A percentile compares a stretch with the other conserved stretches of the same genome.
These are phyloP conservation scores for Drosophila robusta DNA, from an alignment of 2,888 invertebrate genomes.

Conservation along the genomic window DNA sequence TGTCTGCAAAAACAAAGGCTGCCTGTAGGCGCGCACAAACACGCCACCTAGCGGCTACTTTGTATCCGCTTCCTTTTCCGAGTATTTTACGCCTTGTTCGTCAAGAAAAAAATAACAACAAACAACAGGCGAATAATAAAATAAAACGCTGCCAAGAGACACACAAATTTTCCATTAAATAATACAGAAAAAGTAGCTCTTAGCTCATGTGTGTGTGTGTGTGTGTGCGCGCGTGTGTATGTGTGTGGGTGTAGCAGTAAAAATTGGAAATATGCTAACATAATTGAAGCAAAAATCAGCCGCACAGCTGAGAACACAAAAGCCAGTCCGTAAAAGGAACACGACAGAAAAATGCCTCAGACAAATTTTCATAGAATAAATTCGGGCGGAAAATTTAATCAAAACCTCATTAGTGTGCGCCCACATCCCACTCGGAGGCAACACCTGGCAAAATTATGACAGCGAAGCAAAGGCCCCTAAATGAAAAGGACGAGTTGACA, in stretches of 20 bases:
- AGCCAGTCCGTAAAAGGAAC: slow-evolving; percentile 34
- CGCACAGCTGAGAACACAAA: slow-evolving; percentile 29
- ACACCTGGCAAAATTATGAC: slow-evolving; percentile 49
- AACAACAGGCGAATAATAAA: slow-evolving; percentile 3
- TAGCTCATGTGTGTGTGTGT: slow-evolving; percentile 4
- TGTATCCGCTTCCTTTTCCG: slow-evolving; percentile 22
- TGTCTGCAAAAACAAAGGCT: slow-evolving; percentile 41
- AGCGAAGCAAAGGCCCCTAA: slow-evolving; percentile 15
- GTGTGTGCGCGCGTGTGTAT: slow-evolving; percentile 5
- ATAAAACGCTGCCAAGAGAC: not conserved
- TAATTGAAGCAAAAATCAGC: slow-evolving; percentile 45
- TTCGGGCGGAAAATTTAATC: slow-evolving; percentile 69
- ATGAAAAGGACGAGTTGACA: slow-evolving; percentile 33
- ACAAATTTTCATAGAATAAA: slow-evolving; percentile 43
- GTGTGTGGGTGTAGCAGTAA: slow-evolving; percentile 5
- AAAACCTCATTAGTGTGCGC: slow-evolving; percentile 59
- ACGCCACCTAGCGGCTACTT: slow-evolving; percentile 37
- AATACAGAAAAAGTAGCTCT: slow-evolving; percentile 1
- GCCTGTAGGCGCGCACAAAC: slow-evolving; percentile 33
- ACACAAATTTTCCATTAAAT: slow-evolving; percentile 32
- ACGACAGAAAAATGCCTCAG: slow-evolving; percentile 21
- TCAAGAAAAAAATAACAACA: slow-evolving; percentile 11
- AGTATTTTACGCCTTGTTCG: slow-evolving; percentile 47
- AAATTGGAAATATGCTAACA: slow-evolving; percentile 46
- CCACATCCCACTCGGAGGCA: slow-evolving; percentile 4